Percentiles rank a stretch among this genome's conserved stretches.
phyloP scores from a whole-genome alignment of 2,888 invertebrate genomes.

The Agonopterix arenella region DNA sequence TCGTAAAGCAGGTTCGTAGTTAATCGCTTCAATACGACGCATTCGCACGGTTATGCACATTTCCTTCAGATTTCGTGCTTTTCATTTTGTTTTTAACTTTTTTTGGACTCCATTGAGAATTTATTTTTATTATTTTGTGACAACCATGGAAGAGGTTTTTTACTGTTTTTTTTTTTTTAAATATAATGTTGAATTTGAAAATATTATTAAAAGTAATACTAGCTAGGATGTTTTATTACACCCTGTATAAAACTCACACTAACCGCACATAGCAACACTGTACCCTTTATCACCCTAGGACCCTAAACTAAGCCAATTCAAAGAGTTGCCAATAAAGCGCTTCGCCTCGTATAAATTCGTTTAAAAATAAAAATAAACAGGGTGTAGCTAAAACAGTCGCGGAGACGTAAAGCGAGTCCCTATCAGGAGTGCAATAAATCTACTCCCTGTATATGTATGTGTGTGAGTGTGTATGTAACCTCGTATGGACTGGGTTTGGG shows the following conservation, averaged over 20 bases:
- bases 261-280: too few relatives aligned
- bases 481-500: too few relatives aligned
- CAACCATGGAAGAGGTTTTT: too few relatives aligned
- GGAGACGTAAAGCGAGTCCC: slow-evolving; percentile 26
- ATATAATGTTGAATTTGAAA: too few relatives aligned
- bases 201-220: too few relatives aligned
- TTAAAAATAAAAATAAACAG: slow-evolving; percentile 26
- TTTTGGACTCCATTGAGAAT: too few relatives aligned
- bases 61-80: neutral
- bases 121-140: too few relatives aligned
- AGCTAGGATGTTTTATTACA: too few relatives aligned
- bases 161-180: too few relatives aligned
- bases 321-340: slow-evolving; percentile 16
- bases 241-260: too few relatives aligned
- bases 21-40: neutral
- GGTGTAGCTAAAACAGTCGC: slow-evolving; percentile 22
- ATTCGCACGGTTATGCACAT: neutral
- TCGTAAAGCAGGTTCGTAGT: neutral
- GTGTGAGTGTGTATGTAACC: too few relatives aligned
- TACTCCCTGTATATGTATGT: neutral
- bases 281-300: neutral
- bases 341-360: slow-evolving; percentile 25
- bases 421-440: slow-evolving; percentile 39
- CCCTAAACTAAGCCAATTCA: slow-evolving; percentile 1
- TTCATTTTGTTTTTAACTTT: too few relatives aligned